Evolutionary conservation across 2,113 vertebrate genomes (phyloP).

Genomic region (Petrocephalus microphthalmus): DNA sequence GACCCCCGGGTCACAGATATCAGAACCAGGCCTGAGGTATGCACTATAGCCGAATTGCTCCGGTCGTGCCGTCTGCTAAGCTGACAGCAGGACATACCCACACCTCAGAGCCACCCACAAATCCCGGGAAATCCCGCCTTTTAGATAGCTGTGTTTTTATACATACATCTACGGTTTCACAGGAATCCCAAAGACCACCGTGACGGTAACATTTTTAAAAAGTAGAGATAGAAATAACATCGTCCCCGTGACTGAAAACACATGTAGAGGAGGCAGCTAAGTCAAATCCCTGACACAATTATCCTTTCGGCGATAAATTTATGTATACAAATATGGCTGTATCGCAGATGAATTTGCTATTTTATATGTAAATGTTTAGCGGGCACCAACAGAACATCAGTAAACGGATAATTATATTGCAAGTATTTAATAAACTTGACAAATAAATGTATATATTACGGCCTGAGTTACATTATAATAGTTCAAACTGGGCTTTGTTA

Average conservation of each 20-base stretch:
- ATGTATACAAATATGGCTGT: conserved; percentile 9
- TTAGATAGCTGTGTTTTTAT: conserved; percentile 32
- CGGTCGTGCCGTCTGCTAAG: not conserved
- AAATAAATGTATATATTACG: not conserved
- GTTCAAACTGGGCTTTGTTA: not conserved
- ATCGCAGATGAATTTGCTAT: not conserved
- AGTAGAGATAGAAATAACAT: conserved; percentile 41
- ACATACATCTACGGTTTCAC: conserved; percentile 35
- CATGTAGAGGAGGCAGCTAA: conserved; percentile 3
- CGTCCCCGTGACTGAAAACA: conserved; percentile 30
- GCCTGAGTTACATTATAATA: not conserved
- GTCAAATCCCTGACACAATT: not conserved
- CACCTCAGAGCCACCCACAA: conserved; percentile 45
- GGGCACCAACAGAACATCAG: conserved; percentile 18
- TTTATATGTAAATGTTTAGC: conserved; percentile 34
- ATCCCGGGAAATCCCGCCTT: conserved; percentile 35
- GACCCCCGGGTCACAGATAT: not conserved
- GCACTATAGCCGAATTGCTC: not conserved
- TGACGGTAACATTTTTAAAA: conserved; percentile 43
- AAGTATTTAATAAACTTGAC: conserved; percentile 27
- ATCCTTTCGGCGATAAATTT: conserved; percentile 26
- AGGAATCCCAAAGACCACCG: conserved; percentile 47
- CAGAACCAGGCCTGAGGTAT: not conserved
- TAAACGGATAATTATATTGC: conserved; percentile 28
- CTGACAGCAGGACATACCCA: conserved; percentile 11